Evolutionary conservation across 2,888 invertebrate genomes (phyloP), one percentile per base, ranked within the genome.

Genomic region (Zygogramma bicolorata): DNA sequence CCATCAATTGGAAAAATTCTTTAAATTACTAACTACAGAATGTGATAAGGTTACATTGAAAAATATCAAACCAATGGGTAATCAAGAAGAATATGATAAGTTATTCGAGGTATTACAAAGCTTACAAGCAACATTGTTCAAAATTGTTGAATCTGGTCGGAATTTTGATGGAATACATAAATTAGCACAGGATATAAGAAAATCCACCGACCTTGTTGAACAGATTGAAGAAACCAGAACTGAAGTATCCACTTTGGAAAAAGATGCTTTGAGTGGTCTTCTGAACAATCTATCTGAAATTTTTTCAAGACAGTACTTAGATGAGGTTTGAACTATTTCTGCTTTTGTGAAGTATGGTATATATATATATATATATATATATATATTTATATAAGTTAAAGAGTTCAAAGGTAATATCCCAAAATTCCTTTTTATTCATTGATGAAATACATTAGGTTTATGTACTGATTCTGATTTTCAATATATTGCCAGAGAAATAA

Each of bases 41-140:
- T 68, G 68, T 42, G 65, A 72, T 46, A 65, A 59, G 29, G 53
- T 72, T 27, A 53, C 65, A 29, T n/a, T 72, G 2, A 72, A 22
- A n/a, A 65, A 68, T 40, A 20, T 72, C 18, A 68, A 61, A 61
- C 15, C n/a, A 15, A 15, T 72, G 0, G 53, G 5, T 40, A 68
- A 8, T 10, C 72, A 68, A 67, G 34, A 72, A 15, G 72, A 72
- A 27, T 72, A 72, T 59, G 68, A 72, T 40, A 68, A 60, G 27
- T 65, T 72, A 5, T 49, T 65, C 10, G 25, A 25, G 27, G 29
- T 34, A 0, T 49, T 72, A n/a, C 8, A 65, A 25, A 13, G n/a
- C 13, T 46, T 18, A 3, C 42, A 59, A 60, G 7, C 65, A n/a
- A 31, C 60, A 0, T 53, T 68, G 25, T 27, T 31, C 15, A 72